These are phyloP conservation scores for Bombus vancouverensis DNA, from an alignment of 1,140 invertebrate genomes.

Conservation along the genomic window DNA sequence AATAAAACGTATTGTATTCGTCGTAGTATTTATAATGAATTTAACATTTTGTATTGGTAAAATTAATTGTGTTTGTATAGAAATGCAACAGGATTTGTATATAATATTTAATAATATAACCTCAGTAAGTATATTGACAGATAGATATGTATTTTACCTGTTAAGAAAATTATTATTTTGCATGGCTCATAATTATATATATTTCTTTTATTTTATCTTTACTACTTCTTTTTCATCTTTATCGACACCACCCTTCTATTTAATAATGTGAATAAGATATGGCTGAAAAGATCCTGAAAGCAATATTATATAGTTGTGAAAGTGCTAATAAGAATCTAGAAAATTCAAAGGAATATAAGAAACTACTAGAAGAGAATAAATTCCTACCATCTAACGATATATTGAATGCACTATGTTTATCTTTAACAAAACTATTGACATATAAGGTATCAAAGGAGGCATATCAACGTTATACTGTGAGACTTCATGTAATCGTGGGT, in stretches of 20 bases:
- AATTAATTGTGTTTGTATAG: background rate
- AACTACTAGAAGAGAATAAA: conserved; percentile 35
- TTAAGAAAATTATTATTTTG: too few relatives aligned
- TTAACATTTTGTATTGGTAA: background rate
- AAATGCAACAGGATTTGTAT: background rate
- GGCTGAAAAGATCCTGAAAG: conserved; percentile 58
- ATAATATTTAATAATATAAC: background rate
- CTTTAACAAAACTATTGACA: conserved; percentile 67
- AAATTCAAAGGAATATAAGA: conserved; percentile 57
- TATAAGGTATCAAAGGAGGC: conserved; percentile 73
- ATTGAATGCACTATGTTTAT: conserved; percentile 62
- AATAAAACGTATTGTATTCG: background rate
- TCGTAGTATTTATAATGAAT: background rate
- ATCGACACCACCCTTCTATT: background rate
- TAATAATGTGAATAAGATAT: conserved; percentile 4
- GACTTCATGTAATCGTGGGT: conserved; percentile 72
- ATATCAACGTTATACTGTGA: conserved; percentile 72
- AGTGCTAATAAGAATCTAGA: conserved; percentile 34
- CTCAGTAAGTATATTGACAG: conserved; percentile 29
- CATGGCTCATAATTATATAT: background rate
- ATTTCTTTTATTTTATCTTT: background rate
- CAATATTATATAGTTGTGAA: conserved; percentile 54
- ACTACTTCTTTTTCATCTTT: background rate
- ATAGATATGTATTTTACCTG: too few relatives aligned
- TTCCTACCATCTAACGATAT: conserved; percentile 49